Evolutionary conservation across 2,888 invertebrate genomes (phyloP).

Genomic region (Phaedon cochleariae): DNA sequence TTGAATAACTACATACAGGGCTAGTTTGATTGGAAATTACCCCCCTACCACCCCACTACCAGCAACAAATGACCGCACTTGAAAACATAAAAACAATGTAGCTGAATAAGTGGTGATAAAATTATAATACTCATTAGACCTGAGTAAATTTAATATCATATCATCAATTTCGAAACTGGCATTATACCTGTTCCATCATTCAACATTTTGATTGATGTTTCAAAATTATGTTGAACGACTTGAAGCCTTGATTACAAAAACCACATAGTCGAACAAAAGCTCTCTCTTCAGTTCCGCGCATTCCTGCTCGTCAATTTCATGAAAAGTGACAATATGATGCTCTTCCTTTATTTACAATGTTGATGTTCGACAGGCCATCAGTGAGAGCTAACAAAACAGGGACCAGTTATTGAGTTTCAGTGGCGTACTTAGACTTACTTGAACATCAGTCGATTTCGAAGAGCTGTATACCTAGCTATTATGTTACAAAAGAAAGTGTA

Average conservation of each 20-base stretch:
- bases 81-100: no score
- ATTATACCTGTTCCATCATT: neutral
- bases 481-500: no score
- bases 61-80: no score
- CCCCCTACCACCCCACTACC: no score
- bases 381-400: neutral
- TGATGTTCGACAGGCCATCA: neutral
- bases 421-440: neutral
- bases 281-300: neutral
- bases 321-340: neutral
- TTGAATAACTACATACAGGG: no score
- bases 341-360: neutral
- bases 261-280: neutral
- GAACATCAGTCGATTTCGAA: no score
- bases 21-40: no score
- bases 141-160: neutral
- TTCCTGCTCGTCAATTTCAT: neutral
- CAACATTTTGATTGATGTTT: neutral
- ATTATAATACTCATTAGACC: no score
- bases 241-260: neutral
- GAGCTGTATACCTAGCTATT: no score
- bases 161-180: neutral
- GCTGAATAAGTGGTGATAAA: no score
- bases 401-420: neutral
- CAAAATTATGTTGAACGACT: no score